Evolutionary conservation across 2,888 invertebrate species (phyloP), one percentile per base, ranked within the genome.

Genomic region (Malacosoma neustria): DNA sequence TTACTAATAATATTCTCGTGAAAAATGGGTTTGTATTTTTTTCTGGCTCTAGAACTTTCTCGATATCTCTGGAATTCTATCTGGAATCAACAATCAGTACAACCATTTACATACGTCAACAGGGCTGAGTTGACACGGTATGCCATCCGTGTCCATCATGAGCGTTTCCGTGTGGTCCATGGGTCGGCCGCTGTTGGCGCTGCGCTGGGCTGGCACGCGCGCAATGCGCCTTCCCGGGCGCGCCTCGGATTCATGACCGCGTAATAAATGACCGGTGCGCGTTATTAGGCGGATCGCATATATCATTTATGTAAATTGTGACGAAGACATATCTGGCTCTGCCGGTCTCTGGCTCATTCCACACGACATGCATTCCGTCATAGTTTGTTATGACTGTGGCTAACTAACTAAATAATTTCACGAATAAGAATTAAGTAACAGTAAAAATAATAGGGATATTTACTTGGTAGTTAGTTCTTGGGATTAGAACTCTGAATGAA

Each of bases 281-380:
- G 54, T 74, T 64, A 84, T 84, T 85, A 84, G 85, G 80, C 85
- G 80, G 73, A 72, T 73, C 79, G 56, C 75, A 84, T 84, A 79
- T 63, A 85, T 85, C 85, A 85, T 85, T 84, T 84, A 84, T 85
- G 85, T 85, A 84, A 84, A 85, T 84, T 79, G 61, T 84, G 85
- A 85, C 85, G 85, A 85, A 85, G 85, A 85, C 80, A 82, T 84
- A 85, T 85, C 76, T 79, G 73, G 72, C 72, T 65, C 68, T 67
- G 65, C 60, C 57, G 56, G 49, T 49, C 61, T 65, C 63, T 70
- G 74, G 72, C 73, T 75, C 72, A 70, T 74, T 73, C 71, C 69
- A 73, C 79, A 76, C 73, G 77, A 75, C 72, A 61, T 57, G 64
- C 81, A 82, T 84, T 81, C 82, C 79, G 56, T 61, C 64, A 62